Conservation (phyloP, 1,140 invertebrate species). For the Musca domestica region DNA sequence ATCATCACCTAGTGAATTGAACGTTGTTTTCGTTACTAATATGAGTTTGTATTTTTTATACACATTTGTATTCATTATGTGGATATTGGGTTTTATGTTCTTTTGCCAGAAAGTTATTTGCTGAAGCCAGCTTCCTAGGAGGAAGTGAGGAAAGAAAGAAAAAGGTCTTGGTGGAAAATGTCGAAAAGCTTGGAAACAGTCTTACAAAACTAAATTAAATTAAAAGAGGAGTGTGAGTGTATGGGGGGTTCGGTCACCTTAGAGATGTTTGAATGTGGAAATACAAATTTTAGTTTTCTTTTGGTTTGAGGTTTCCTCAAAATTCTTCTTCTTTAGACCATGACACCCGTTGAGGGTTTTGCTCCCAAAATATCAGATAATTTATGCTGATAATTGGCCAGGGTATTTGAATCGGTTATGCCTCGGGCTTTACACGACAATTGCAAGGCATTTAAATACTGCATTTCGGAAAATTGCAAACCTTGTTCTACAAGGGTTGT, state of each 20-base stretch:
- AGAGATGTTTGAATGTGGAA: no score
- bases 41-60: conserved; percentile 11
- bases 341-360: conserved; percentile 48
- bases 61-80: conserved; percentile 15
- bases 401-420: conserved; percentile 52
- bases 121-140: no score
- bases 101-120: background rate
- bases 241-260: no score
- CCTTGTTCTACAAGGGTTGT: conserved; percentile 77
- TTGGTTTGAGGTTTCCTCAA: no score
- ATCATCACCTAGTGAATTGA: conserved; percentile 19
- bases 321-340: conserved; percentile 45
- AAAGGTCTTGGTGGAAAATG: no score
- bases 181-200: no score
- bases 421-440: conserved; percentile 59
- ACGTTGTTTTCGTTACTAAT: conserved; percentile 8
- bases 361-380: conserved; percentile 59
- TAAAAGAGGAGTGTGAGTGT: no score
- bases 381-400: conserved; percentile 56
- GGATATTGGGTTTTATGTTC: conserved; percentile 20
- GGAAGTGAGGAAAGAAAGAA: no score
- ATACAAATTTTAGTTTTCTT: no score
- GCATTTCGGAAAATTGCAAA: conserved; percentile 78
- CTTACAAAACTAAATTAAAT: no score
- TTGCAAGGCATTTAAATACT: conserved; percentile 82